These are phyloP conservation scores for Chrysodeixis includens DNA, from an alignment of 2,888 invertebrate species.

Conservation along the genomic window DNA sequence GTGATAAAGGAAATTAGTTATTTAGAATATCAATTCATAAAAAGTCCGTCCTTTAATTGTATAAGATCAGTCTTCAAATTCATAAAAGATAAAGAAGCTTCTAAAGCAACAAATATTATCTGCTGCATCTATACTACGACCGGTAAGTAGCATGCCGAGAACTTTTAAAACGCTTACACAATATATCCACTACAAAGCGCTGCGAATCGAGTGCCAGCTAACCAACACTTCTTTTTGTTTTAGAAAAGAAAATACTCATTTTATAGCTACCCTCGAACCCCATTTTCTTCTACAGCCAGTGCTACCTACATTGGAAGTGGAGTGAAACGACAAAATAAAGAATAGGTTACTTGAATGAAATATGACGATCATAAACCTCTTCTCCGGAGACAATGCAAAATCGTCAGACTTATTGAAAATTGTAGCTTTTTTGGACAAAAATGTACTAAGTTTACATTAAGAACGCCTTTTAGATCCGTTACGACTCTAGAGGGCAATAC, in stretches of 20 bases:
- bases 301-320: slow-evolving; percentile 37
- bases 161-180: slow-evolving; percentile 20
- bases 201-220: slow-evolving; percentile 33
- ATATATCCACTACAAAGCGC: slow-evolving; percentile 16
- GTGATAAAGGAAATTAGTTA: too few relatives aligned
- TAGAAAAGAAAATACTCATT: slow-evolving; percentile 43
- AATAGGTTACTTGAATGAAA: slow-evolving; percentile 48
- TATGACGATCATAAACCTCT: slow-evolving; percentile 48
- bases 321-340: slow-evolving; percentile 32
- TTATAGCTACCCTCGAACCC: slow-evolving; percentile 40
- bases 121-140: background rate
- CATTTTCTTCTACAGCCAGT: slow-evolving; percentile 41
- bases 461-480: slow-evolving; percentile 34
- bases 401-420: slow-evolving; percentile 49
- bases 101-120: background rate
- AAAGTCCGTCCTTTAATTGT: too few relatives aligned
- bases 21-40: too few relatives aligned
- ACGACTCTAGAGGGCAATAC: slow-evolving; percentile 33
- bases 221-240: slow-evolving; percentile 42
- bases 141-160: background rate
- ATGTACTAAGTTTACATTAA: slow-evolving; percentile 23
- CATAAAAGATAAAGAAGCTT: too few relatives aligned
- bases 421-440: slow-evolving; percentile 28
- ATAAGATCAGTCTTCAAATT: too few relatives aligned
- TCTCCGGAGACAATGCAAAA: slow-evolving; percentile 46